Conservation (phyloP, 1,140 invertebrate genomes). For the Mesaphorura yosii region DNA sequence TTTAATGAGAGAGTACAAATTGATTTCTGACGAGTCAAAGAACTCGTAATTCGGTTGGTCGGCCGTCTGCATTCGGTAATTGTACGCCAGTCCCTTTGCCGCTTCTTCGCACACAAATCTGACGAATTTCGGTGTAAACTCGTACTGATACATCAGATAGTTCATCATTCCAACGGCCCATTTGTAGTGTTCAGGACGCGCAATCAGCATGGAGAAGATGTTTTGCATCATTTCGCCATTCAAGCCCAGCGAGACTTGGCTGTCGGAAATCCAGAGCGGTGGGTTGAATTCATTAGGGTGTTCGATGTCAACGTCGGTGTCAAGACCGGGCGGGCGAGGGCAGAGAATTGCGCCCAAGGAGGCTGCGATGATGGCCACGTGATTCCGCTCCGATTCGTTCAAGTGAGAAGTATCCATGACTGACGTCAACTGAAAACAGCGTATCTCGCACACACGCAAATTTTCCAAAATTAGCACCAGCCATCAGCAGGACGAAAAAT, state of each 20-base stretch:
- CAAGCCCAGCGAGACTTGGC: conserved; percentile 28
- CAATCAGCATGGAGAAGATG: conserved; percentile 24
- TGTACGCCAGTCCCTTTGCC: conserved; percentile 32
- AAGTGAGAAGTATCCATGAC: conserved; percentile 60
- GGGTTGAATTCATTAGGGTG: conserved; percentile 28
- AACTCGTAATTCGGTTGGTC: conserved; percentile 27
- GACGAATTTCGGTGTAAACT: conserved; percentile 58
- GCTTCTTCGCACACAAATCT: conserved; percentile 59
- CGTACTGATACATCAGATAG: conserved; percentile 57
- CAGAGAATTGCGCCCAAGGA: conserved; percentile 55
- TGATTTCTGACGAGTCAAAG: conserved; percentile 28
- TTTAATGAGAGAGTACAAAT: conserved; percentile 24
- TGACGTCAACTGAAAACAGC: conserved; percentile 48
- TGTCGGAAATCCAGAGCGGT: conserved; percentile 23
- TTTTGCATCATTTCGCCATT: conserved; percentile 30
- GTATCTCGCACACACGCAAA: too few species aligned
- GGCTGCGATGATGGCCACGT: conserved; percentile 53
- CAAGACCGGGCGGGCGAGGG: conserved; percentile 25
- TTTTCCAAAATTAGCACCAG: conserved; percentile 1
- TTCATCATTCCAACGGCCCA: conserved; percentile 62
- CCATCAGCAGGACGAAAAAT: not conserved
- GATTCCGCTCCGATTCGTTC: conserved; percentile 41
- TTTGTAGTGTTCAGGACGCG: conserved; percentile 52
- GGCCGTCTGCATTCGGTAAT: conserved; percentile 27
- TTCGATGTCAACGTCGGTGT: conserved; percentile 25